Conservation (phyloP, 35 echinoderm and acorn worm species). For the Nesometra sesokonis region DNA sequence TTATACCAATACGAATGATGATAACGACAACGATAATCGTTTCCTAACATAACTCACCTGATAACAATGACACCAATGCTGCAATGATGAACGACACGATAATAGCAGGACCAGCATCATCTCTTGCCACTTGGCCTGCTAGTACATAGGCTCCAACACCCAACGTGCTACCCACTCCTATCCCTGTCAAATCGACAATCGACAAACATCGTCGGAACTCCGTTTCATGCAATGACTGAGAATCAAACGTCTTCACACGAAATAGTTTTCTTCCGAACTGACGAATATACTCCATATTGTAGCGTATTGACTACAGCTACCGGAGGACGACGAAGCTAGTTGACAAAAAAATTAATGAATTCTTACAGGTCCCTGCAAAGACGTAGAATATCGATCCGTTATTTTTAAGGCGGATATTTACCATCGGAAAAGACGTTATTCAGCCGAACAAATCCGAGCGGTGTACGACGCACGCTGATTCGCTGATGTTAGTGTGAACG, state of each 20-base stretch:
- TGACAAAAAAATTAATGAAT: neutral
- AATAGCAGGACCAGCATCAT: slow-evolving; percentile 75
- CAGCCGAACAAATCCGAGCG: neutral
- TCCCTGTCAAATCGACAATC: slow-evolving; percentile 66
- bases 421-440: neutral
- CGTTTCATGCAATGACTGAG: slow-evolving; percentile 13
- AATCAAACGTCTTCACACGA: slow-evolving; percentile 43
- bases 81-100: slow-evolving; percentile 77
- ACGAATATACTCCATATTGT: neutral
- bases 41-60: slow-evolving; percentile 44
- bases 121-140: slow-evolving; percentile 55
- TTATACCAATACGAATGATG: no score
- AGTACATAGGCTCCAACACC: slow-evolving; percentile 89
- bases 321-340: neutral
- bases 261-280: slow-evolving; percentile 2
- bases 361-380: neutral
- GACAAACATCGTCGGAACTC: slow-evolving; percentile 70
- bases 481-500: neutral
- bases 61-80: slow-evolving; percentile 75
- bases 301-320: neutral
- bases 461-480: neutral
- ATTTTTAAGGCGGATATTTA: neutral
- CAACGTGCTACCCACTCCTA: slow-evolving; percentile 81
- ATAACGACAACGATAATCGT: no score
- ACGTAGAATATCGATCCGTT: neutral